Conservation (phyloP, 1,140 invertebrate species). For the Lucilia cuprina region DNA sequence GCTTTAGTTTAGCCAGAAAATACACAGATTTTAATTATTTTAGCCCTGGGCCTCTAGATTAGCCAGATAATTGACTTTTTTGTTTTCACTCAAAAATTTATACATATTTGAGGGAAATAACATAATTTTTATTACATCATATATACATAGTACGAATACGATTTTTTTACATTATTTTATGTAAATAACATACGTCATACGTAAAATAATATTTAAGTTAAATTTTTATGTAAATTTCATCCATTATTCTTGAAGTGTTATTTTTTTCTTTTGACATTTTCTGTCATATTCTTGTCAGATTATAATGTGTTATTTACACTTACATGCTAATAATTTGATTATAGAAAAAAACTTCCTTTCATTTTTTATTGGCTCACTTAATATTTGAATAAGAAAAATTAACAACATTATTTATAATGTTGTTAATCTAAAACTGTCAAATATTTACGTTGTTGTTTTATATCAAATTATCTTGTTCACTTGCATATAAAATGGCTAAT, state of each 20-base stretch:
- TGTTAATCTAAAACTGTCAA: neutral
- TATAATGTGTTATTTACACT: neutral
- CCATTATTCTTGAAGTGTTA: neutral
- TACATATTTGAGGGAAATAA: no score
- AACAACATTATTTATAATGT: neutral
- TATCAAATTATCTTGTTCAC: neutral
- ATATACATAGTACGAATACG: neutral
- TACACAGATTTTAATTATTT: no score
- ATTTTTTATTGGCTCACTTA: neutral
- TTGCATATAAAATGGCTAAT: neutral
- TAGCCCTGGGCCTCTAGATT: no score
- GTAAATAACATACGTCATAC: neutral
- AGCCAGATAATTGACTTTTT: no score
- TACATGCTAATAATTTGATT: neutral
- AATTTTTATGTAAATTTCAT: neutral
- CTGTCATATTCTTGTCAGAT: neutral
- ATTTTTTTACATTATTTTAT: neutral
- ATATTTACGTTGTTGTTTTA: no score
- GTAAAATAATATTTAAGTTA: neutral
- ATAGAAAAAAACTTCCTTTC: neutral
- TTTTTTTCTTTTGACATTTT: neutral
- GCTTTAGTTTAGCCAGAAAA: no score
- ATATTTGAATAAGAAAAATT: neutral
- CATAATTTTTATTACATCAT: no score
- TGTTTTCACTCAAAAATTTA: no score